These are phyloP conservation scores for Achatina immaculata DNA, from an alignment of 1,140 invertebrate genomes.

Conservation along the genomic window DNA sequence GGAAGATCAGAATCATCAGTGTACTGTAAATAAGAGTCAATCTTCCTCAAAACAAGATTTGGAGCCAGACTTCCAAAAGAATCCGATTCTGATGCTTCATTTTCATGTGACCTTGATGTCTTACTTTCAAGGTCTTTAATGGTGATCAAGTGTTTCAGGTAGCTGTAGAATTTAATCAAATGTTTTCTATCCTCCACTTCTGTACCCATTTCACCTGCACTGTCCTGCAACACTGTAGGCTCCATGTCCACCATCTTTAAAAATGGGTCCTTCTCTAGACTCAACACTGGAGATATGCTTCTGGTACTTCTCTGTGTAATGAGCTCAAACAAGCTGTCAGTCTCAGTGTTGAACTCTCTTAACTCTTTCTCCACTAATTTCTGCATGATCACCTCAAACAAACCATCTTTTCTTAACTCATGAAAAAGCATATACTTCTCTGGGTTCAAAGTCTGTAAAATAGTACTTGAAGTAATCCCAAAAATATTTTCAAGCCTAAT, in stretches of 20 bases:
- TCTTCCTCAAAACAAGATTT: background rate
- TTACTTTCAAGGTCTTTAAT: too few relatives aligned
- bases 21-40: background rate
- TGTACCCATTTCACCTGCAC: too few relatives aligned
- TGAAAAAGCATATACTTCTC: background rate
- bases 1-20: too few relatives aligned
- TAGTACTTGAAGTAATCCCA: background rate
- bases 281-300: background rate
- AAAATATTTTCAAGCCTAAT: background rate
- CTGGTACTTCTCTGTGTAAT: background rate
- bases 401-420: background rate
- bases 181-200: too few relatives aligned
- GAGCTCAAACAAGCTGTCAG: background rate
- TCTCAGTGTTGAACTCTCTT: background rate
- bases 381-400: conserved; percentile 7
- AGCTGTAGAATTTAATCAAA: too few relatives aligned
- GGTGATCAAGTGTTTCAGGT: too few relatives aligned
- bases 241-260: too few relatives aligned
- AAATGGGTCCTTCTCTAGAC: background rate
- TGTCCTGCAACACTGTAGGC: too few relatives aligned
- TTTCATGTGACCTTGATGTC: too few relatives aligned
- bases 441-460: background rate
- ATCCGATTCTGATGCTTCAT: too few relatives aligned
- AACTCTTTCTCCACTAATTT: background rate
- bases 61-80: background rate